Base-by-base conservation (phyloP, 1,140 invertebrate species). In the Papilio glaucus region DNA sequence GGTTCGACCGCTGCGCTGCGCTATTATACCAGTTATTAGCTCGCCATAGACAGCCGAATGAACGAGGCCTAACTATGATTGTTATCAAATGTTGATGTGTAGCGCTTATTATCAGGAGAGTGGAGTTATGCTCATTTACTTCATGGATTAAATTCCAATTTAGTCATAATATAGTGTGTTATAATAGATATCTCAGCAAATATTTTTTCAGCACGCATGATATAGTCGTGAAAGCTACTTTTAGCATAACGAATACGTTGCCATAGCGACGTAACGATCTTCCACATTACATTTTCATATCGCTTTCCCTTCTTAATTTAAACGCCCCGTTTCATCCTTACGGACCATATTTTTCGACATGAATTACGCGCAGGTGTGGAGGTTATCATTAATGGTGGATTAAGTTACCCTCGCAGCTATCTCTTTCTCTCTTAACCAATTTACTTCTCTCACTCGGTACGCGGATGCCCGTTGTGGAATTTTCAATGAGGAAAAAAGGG, bases 301-400 rank as follows among this genome's bases (percentile, higher is more conserved):
- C 21, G 29, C 29, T 53, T 21, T 24, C 49, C 49, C 49, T 53
- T 53, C 49, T 53, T 53, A 53, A 24, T 53, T 53, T 53, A 24
- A 53, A 24, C 18, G 49, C 21, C 49, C 49, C 21, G 49, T 53
- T 53, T 53, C 49, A 49, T 49, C 42, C 18, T 53, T 24, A 24
- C 18, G 49, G 9, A 53, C 83, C 79, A 85, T 87, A 89, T 85
- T 87, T 88, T 86, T 74, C 75, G 75, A 45, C 62, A 63, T 63
- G 78, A 79, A 85, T 84, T 83, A 84, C 79, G 78, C 84, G 79
- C 87, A 90, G 89, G 89, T 91, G 89, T 80, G 78, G 80, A 81
- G 78, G 83, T 82, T 86, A 85, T 88, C 86, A 87, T 90, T 88
- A 88, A 84, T 77, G 74, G 78, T 37, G 78, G 84, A 87, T 89